Evolutionary conservation across 2,113 vertebrate genomes (phyloP).

Genomic region (Atlantisia rogersi): DNA sequence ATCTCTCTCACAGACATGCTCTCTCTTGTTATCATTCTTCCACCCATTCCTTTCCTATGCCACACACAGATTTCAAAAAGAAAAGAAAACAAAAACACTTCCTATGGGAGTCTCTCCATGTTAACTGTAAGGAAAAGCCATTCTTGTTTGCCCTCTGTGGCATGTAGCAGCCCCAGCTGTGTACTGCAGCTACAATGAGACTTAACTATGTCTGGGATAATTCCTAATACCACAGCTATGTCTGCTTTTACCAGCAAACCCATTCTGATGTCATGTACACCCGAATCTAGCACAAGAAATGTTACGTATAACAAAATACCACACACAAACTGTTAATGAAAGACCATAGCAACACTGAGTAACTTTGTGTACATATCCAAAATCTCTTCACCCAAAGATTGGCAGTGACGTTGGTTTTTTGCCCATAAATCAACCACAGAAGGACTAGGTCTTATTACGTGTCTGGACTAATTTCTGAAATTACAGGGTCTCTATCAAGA

Average conservation of each 20-base stretch:
- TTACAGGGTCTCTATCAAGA: background rate
- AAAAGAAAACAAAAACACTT: slow-evolving; percentile 35
- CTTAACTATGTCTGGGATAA: slow-evolving; percentile 19
- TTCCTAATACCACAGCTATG: slow-evolving; percentile 52
- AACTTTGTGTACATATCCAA: background rate
- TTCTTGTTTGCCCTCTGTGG: slow-evolving; percentile 33
- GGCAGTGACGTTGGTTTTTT: background rate
- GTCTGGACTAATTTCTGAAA: background rate
- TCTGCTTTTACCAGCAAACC: slow-evolving; percentile 36
- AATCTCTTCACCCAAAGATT: background rate
- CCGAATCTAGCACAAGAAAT: background rate
- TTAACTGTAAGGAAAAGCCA: slow-evolving; percentile 31
- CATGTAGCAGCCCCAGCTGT: slow-evolving; percentile 38
- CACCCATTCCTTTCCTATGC: slow-evolving; percentile 21
- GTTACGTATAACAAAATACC: background rate
- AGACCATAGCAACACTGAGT: background rate
- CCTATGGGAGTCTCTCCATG: slow-evolving; percentile 35
- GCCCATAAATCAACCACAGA: background rate
- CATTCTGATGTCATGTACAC: background rate
- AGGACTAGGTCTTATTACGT: background rate
- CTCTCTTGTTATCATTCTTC: slow-evolving; percentile 55
- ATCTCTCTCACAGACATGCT: slow-evolving; percentile 33
- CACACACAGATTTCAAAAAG: slow-evolving; percentile 20
- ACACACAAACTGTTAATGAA: background rate
- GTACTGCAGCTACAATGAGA: slow-evolving; percentile 54